Conservation (phyloP, 2,113 vertebrate genomes). For the Sinocyclocheilus rhinocerous region DNA sequence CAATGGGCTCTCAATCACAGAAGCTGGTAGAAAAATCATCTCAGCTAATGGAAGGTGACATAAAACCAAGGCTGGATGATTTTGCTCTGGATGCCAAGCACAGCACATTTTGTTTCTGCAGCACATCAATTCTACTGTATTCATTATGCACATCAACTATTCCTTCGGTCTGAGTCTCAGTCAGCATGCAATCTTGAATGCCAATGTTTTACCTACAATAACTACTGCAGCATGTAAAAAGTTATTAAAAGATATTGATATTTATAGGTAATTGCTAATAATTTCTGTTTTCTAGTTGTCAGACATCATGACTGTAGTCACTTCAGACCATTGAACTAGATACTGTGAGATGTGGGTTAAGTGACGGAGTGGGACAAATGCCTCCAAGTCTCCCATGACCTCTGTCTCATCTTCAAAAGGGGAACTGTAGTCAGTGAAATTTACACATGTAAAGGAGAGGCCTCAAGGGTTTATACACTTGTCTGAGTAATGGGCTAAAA, state of each 20-base stretch:
- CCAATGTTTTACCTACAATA: constrained; percentile 2
- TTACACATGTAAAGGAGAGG: constrained; percentile 38
- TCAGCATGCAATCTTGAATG: background rate
- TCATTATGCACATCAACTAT: background rate
- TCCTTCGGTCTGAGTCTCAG: background rate
- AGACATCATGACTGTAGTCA: background rate
- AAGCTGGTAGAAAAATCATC: background rate
- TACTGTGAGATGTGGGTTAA: constrained; percentile 39
- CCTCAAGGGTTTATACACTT: constrained; percentile 36
- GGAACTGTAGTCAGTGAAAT: constrained; percentile 34
- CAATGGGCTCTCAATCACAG: background rate
- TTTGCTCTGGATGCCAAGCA: background rate
- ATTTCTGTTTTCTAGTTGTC: background rate
- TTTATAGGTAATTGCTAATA: background rate
- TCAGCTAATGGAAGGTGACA: constrained; percentile 12
- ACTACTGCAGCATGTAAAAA: background rate
- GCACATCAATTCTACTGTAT: background rate
- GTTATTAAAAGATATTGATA: background rate
- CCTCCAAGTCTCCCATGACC: constrained; percentile 32
- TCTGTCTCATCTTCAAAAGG: constrained; percentile 32
- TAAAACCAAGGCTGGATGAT: background rate
- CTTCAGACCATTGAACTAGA: constrained; percentile 24
- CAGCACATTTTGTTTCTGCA: background rate
- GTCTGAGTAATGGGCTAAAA: constrained; percentile 31
- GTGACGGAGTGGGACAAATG: constrained; percentile 11